Evolutionary conservation across 2,113 vertebrate species (phyloP).

Genomic region (Microcebus griseorufus): DNA sequence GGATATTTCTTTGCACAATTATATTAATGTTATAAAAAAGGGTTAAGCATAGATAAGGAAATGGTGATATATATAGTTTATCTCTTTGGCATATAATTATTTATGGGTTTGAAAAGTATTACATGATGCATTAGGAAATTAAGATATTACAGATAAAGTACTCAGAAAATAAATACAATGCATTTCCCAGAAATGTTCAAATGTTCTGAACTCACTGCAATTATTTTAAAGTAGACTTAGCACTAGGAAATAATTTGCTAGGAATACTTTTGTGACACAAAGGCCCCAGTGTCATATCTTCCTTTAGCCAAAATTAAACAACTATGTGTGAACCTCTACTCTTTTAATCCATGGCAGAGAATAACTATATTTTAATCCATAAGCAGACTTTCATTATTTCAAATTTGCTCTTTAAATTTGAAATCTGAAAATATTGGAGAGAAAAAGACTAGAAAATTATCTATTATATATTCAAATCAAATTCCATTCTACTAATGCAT

Average conservation of each 20-base stretch:
- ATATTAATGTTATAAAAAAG: neutral
- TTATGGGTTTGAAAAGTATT: neutral
- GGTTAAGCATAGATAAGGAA: neutral
- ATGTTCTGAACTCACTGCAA: neutral
- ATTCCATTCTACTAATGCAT: neutral
- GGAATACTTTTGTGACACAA: neutral
- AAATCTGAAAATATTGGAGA: neutral
- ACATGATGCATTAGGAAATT: neutral
- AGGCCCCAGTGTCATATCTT: neutral
- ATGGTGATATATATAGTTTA: neutral
- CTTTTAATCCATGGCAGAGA: neutral
- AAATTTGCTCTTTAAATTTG: neutral
- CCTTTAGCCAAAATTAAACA: neutral
- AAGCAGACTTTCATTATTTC: neutral
- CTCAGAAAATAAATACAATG: neutral
- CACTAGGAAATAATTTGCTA: neutral
- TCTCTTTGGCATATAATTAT: neutral
- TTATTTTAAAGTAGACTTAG: slow-evolving; percentile 4
- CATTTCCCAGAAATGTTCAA: slow-evolving; percentile 54
- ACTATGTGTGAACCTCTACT: neutral
- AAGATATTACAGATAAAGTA: slow-evolving; percentile 46
- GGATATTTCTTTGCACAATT: neutral
- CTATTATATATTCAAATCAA: neutral
- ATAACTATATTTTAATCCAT: neutral
- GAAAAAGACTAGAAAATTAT: neutral